A percentile compares a stretch with the other conserved stretches of the same genome.
Evolutionary conservation across 2,113 vertebrate species (phyloP).

Genomic region (Antigone vipio): DNA sequence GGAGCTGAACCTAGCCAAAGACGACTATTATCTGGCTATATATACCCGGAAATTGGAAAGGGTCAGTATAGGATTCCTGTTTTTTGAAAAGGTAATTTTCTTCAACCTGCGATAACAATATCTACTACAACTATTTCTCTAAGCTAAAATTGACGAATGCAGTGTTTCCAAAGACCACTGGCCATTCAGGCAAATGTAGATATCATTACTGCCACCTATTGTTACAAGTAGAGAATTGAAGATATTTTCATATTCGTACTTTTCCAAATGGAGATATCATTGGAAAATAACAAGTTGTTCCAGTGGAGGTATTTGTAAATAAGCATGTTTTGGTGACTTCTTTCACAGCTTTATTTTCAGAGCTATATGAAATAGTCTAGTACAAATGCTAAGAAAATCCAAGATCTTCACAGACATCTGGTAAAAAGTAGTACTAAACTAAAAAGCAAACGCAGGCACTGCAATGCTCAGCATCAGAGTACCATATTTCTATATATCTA

Average conservation of each 20-base stretch:
- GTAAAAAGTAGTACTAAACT: neutral
- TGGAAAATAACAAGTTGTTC: neutral
- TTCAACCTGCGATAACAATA: neutral
- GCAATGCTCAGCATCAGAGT: neutral
- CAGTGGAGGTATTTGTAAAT: neutral
- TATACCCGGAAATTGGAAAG: neutral
- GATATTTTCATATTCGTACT: neutral
- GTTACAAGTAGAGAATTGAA: slow-evolving; percentile 25
- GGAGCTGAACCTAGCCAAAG: neutral
- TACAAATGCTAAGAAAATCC: neutral
- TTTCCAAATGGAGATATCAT: neutral
- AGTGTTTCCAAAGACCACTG: neutral
- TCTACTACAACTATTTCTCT: neutral
- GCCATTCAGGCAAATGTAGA: neutral
- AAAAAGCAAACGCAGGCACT: neutral
- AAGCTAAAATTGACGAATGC: neutral
- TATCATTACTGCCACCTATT: slow-evolving; percentile 66
- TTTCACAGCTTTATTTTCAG: neutral
- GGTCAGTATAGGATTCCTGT: neutral
- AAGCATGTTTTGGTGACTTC: neutral
- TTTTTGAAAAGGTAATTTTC: neutral
- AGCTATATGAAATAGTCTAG: neutral
- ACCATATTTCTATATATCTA: neutral
- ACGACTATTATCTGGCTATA: neutral
- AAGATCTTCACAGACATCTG: neutral